phyloP scores from a whole-genome alignment of 1,140 invertebrate species.

The Zaprionus davidi region DNA sequence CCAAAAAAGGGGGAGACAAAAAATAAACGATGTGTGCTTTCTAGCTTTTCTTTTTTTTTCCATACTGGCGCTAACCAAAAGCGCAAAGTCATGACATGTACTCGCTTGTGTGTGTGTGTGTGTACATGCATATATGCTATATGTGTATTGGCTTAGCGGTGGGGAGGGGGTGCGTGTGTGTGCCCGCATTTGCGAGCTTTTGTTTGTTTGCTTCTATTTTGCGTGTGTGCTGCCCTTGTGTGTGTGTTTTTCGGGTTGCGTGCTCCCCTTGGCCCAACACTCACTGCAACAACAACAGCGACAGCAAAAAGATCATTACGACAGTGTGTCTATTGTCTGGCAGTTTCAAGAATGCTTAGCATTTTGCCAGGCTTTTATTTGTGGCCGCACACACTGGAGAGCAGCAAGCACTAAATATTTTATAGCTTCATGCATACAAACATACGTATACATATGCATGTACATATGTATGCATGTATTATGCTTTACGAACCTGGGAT shows the following conservation, averaged over 20 bases:
- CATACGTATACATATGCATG: constrained; percentile 7
- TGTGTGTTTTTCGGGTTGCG: constrained; percentile 36
- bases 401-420: constrained; percentile 76
- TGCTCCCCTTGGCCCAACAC: neutral
- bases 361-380: constrained; percentile 56
- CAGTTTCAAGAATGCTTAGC: constrained; percentile 75
- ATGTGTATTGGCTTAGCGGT: constrained; percentile 26
- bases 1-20: constrained; percentile 8
- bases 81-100: constrained; percentile 71
- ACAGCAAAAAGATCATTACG: constrained; percentile 76
- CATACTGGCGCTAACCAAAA: constrained; percentile 38
- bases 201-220: constrained; percentile 58
- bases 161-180: constrained; percentile 14
- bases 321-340: constrained; percentile 69
- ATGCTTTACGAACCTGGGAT: constrained; percentile 9
- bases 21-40: constrained; percentile 44
- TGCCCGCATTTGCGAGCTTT: constrained; percentile 24
- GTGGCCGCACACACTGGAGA: constrained; percentile 17
- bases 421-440: constrained; percentile 52
- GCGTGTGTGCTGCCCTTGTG: constrained; percentile 14
- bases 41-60: constrained; percentile 13
- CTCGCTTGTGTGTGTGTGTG: constrained; percentile 9
- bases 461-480: neutral
- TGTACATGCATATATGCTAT: neutral
- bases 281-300: constrained; percentile 32